Base-by-base conservation (phyloP, 2,888 invertebrate species). In the Slavum lentiscoides region DNA sequence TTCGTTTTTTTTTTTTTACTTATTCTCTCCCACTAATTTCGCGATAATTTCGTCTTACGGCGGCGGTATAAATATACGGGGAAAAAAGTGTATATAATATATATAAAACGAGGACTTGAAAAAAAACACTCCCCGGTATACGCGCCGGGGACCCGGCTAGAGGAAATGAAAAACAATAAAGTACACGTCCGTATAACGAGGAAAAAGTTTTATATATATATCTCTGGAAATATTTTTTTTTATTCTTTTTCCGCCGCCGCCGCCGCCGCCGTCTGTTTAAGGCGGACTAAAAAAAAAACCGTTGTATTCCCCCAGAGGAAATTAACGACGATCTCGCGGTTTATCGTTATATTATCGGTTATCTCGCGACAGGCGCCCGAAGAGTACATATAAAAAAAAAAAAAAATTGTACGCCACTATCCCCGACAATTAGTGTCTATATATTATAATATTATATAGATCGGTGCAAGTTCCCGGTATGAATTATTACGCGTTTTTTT, bases 111-210 rank as follows among this genome's bases (percentile, higher is more conserved):
- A 4, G 30, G 30, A 30, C 30, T 2, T 30, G 43, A 43, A 43
- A 43, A 43, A 43, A 43, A 9, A 9, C 43, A 55, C 70, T 62
- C 9, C 21, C n/a, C n/a, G 39, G 19, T 9, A 21, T 19, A 55
- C 7, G 55, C 11, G 55, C n/a, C 15, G 23, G 15, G 13, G 39
- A 53, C 55, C 69, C 43, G 43, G 43, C 53, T 21, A 43, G 70
- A 80, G 80, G 80, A 80, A 80, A 80, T 72, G 80, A 80, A 80
- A 80, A 80, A 80, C 80, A 80, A 80, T 80, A 80, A 80, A 80
- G 80, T 80, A 72, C 11, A 72, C 72, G 75, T 75, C 37, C 62
- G 62, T 7, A 37, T 11, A n/a, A 58, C 8, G 43, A 66, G 39
- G 58, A 58, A 72, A 72, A 80, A 80, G 49, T 80, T 80, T 80